These are phyloP conservation scores for Myiozetetes cayanensis DNA, from an alignment of 2,113 vertebrate genomes.

Conservation along the genomic window DNA sequence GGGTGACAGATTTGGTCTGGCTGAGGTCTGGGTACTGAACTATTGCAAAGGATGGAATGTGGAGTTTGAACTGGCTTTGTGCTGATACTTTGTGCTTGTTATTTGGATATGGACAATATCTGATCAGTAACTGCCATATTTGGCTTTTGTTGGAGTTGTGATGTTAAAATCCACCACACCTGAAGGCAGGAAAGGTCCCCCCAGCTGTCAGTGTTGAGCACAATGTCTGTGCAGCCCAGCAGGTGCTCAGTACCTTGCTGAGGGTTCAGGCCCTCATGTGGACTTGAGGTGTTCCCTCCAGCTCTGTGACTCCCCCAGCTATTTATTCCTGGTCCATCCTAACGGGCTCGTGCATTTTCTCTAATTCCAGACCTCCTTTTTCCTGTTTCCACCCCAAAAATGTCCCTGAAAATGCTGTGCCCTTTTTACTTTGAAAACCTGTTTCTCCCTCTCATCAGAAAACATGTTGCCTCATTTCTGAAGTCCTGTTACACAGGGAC, in stretches of 20 bases:
- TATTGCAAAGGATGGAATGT: too few relatives aligned
- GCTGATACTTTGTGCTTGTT: not conserved
- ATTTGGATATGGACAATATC: not conserved
- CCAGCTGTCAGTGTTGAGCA: not conserved
- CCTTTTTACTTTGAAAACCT: not conserved
- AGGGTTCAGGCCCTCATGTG: not conserved
- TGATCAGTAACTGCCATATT: not conserved
- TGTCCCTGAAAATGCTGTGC: not conserved
- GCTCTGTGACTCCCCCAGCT: not conserved
- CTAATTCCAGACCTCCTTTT: not conserved
- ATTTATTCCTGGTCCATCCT: not conserved
- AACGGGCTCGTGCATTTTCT: not conserved
- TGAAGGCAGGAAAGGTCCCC: not conserved
- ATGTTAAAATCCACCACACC: not conserved
- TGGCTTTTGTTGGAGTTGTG: not conserved
- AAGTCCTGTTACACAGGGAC: not conserved
- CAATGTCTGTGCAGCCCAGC: fast-evolving
- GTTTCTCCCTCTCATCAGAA: not conserved
- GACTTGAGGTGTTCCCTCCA: not conserved
- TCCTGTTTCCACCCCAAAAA: not conserved
- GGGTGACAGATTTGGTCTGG: not conserved
- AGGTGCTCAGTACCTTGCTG: not conserved
- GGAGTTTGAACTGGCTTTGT: not conserved
- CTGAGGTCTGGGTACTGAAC: not conserved
- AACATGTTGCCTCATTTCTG: not conserved